Conservation (phyloP, 1,140 invertebrate genomes). For the Coelopa frigida region DNA sequence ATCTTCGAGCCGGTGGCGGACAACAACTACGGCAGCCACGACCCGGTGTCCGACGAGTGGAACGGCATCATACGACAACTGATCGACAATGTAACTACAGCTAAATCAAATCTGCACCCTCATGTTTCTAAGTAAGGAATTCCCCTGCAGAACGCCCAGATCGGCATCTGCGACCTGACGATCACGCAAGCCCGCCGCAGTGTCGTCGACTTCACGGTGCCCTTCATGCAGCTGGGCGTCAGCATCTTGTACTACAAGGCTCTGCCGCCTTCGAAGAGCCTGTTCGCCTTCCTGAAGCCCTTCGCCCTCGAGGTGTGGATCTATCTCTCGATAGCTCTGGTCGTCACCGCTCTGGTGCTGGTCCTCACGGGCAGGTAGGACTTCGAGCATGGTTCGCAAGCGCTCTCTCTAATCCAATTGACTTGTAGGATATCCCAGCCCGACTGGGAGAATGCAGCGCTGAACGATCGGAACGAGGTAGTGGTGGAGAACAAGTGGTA, state of each 20-base stretch:
- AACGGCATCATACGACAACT: constrained; percentile 78
- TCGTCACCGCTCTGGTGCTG: constrained; percentile 83
- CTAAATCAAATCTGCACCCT: not conserved
- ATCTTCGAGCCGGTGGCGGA: constrained; percentile 63
- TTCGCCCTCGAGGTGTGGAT: constrained; percentile 90
- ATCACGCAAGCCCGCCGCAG: constrained; percentile 76
- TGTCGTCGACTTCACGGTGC: constrained; percentile 82
- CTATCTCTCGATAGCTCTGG: constrained; percentile 84
- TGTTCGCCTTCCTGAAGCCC: constrained; percentile 86
- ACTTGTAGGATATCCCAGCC: constrained; percentile 56
- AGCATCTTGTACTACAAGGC: constrained; percentile 83
- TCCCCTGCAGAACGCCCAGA: constrained; percentile 66
- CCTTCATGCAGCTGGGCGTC: constrained; percentile 84
- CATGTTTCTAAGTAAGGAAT: not conserved
- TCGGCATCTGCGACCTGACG: constrained; percentile 83
- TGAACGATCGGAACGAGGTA: constrained; percentile 58
- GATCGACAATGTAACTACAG: constrained; percentile 54
- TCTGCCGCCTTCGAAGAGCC: constrained; percentile 74
- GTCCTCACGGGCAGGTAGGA: constrained; percentile 80
- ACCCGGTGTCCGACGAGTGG: constrained; percentile 65
- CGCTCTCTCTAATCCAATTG: constrained; percentile 43
- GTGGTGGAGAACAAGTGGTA: constrained; percentile 72
- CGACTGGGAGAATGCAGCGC: constrained; percentile 77
- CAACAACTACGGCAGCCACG: constrained; percentile 60
- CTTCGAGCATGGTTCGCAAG: not conserved